Evolutionary conservation across 2,797 vertebrate genomes (phyloP), one percentile per base, ranked within the genome.

Genomic region (Chaenodraco wilsoni): DNA sequence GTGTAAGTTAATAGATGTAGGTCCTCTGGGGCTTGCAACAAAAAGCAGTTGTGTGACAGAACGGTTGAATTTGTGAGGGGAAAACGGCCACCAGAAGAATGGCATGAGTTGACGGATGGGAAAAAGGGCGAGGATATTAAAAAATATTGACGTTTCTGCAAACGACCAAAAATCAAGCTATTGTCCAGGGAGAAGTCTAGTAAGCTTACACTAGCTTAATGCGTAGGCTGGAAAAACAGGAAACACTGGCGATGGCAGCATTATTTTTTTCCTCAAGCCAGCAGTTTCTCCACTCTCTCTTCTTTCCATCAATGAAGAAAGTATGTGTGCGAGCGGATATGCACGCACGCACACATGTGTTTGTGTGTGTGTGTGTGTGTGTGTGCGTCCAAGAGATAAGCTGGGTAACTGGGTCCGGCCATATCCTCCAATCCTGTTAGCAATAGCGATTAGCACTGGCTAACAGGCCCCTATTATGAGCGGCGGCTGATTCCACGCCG

Each of bases 391-490:
- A 50, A 51, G 68, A 89, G 91, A 91, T 90, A 91, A 92, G 89
- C 88, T 70, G 79, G 59, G 85, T 84, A 83, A 88, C 88, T 84
- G 80, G 84, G 84, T 88, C 86, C 76, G 9, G 85, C 85, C 71
- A 54, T 85, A 84, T 63, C 66, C 88, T 87, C 80, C 88, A 92
- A 92, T 93, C 92, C 92, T 92, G 92, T 92, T 93, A 91, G 87
- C 84, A 87, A 89, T 91, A 85, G 88, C 68, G 90, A 91, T 91
- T 93, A 93, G 90, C 88, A 81, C 83, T 75, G 78, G 78, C 89
- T 88, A 91, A 92, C 87, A 82, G 85, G 65, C 73, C 76, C 46
- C 81, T 82, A 88, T 93, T 92, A 91, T 91, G 83, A 88, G 72
- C 48, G 2, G 61, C 44, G 73, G 82, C 77, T 85, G 84, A 91